These are phyloP conservation scores for Lamprologus lemairii DNA, from an alignment of 2,113 vertebrate species.

Conservation along the genomic window DNA sequence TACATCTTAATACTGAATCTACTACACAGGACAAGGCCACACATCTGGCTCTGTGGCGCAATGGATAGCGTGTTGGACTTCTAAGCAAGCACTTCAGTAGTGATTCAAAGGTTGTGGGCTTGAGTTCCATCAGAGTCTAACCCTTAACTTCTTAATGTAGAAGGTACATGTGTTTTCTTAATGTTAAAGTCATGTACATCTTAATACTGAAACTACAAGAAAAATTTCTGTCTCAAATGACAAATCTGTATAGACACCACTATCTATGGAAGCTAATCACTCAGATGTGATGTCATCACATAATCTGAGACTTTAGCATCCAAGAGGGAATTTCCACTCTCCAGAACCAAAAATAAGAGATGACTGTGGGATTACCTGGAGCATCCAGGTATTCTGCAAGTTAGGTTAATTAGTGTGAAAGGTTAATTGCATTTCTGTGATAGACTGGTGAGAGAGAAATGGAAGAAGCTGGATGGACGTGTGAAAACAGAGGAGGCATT, in stretches of 20 bases:
- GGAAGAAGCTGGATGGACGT: background rate
- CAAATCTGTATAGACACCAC: background rate
- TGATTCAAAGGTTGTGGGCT: background rate
- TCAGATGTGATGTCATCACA: background rate
- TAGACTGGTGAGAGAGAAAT: background rate
- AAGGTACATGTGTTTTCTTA: accelerated
- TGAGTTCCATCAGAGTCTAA: accelerated
- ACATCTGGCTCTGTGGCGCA: background rate
- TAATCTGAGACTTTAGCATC: background rate
- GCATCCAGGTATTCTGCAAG: background rate
- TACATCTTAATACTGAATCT: background rate
- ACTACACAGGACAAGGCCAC: background rate
- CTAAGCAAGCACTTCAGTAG: background rate
- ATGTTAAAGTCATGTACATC: background rate
- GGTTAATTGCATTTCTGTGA: background rate
- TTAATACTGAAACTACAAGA: background rate
- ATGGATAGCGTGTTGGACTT: accelerated
- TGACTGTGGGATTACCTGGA: background rate
- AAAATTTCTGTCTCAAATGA: background rate
- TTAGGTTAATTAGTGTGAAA: background rate
- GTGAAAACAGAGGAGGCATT: background rate
- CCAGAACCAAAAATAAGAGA: background rate
- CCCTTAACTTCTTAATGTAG: background rate
- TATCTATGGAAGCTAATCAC: background rate
- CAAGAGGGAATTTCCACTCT: background rate